These are phyloP conservation scores for Trissolcus japonicus DNA, from an alignment of 2,888 invertebrate species.

Conservation along the genomic window DNA sequence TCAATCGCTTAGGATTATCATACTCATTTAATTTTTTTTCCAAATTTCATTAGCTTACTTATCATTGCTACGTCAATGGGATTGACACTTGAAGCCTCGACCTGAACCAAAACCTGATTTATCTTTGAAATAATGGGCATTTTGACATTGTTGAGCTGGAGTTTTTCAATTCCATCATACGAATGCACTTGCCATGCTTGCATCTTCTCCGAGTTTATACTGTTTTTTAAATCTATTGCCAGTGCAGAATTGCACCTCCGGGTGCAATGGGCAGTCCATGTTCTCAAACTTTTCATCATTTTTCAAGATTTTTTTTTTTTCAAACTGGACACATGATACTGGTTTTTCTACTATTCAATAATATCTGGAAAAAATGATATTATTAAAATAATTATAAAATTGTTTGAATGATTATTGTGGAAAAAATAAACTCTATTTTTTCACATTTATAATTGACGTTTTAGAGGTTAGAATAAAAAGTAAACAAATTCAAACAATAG, in stretches of 20 bases:
- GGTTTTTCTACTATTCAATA: no score
- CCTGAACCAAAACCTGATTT: constrained; percentile 87
- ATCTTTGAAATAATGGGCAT: constrained; percentile 84
- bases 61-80: constrained; percentile 93
- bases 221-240: constrained; percentile 62
- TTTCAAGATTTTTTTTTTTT: no score
- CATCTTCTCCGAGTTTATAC: constrained; percentile 77
- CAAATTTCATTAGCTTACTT: constrained; percentile 76
- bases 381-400: no score
- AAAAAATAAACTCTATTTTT: no score
- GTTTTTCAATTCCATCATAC: constrained; percentile 83
- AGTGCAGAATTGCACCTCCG: constrained; percentile 16
- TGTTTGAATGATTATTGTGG: no score
- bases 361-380: no score
- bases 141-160: constrained; percentile 81
- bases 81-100: constrained; percentile 92
- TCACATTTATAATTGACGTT: no score
- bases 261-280: no score
- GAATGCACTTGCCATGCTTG: constrained; percentile 89
- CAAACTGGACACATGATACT: no score
- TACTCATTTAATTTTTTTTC: background rate
- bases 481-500: no score
- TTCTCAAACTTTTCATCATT: no score
- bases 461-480: no score
- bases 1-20: background rate